These are phyloP conservation scores for Cydia pomonella DNA, from an alignment of 1,140 invertebrate genomes.

Conservation along the genomic window DNA sequence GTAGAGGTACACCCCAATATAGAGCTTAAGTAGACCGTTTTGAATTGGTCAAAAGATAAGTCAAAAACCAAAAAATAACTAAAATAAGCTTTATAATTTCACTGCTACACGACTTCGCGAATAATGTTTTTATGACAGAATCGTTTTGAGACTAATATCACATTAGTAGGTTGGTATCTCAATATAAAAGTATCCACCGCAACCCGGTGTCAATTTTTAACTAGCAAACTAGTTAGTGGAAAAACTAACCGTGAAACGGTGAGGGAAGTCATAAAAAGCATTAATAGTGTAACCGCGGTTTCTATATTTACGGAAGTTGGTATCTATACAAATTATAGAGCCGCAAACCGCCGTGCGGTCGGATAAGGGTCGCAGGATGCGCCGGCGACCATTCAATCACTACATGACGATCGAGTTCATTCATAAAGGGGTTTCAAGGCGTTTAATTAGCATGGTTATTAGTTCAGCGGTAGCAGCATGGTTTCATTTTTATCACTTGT, in stretches of 20 bases:
- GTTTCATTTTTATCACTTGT: too few relatives aligned
- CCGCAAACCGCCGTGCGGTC: constrained; percentile 51
- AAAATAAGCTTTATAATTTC: too few relatives aligned
- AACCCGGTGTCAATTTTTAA: constrained; percentile 52
- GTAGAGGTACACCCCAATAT: too few relatives aligned
- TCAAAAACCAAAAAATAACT: too few relatives aligned
- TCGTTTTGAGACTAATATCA: too few relatives aligned
- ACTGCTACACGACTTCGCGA: too few relatives aligned
- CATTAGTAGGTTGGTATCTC: background rate
- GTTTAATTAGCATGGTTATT: background rate
- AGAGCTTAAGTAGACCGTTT: too few relatives aligned
- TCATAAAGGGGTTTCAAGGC: background rate
- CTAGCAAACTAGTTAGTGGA: constrained; percentile 42
- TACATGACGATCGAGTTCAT: background rate
- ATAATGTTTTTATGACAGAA: too few relatives aligned
- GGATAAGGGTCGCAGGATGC: constrained; percentile 18
- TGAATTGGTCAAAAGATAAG: too few relatives aligned
- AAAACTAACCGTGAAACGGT: constrained; percentile 55
- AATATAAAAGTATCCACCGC: background rate
- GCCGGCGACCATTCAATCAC: background rate
- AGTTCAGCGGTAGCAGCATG: too few relatives aligned
- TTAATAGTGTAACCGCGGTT: constrained; percentile 72
- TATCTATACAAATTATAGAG: constrained; percentile 64
- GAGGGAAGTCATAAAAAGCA: constrained; percentile 57
- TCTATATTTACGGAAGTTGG: constrained; percentile 75